Evolutionary conservation across 2,113 vertebrate species (phyloP), one percentile per base, ranked within the genome.

Genomic region (Bostrychus sinensis): DNA sequence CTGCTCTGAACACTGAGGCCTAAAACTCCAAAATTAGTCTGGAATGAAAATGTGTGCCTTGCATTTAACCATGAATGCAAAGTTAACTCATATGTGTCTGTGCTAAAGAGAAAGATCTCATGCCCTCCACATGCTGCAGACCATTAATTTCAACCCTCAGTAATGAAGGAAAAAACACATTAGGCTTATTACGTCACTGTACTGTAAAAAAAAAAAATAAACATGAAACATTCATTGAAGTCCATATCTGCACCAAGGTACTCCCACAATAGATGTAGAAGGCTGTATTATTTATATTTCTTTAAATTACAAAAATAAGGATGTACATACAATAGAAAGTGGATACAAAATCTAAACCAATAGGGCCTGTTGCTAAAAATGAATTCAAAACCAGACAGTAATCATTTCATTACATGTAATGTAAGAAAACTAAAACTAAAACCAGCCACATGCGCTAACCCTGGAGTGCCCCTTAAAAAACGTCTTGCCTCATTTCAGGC

Each of bases 31-130:
- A 38, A 78, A 62, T 68, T 34, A 74, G 42, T 51, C 59, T 41
- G 60, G 63, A 70, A 76, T 64, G 56, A 68, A 77, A 75, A 62
- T 37, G 4, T 70, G 71, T 34, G 59, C 48, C 38, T 63, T 62
- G 43, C 42, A 51, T 58, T 77, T 54, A 37, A 64, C 68, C 41
- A 72, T 22, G 7, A 66, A 68, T 32, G 51, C 63, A 61, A 61
- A 43, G 46, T 74, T 41, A 74, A 72, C 43, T 56, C 73, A 58
- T 43, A 76, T 56, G 72, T 41, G 70, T 64, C 39, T 66, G 51
- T 56, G 70, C 70, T 22, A 0, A 59, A 17, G 19, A 46, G 32
- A 5, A 3, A n/a, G 25, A 58, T 54, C 80, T 69, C 50, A 56
- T 12, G 34, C 20, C 13, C 19, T 48, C 50, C 64, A 68, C 69